Percentiles rank a stretch among this genome's conserved stretches.
These are phyloP conservation scores for Mythimna lalbum DNA, from an alignment of 2,888 invertebrate genomes.

Conservation along the genomic window DNA sequence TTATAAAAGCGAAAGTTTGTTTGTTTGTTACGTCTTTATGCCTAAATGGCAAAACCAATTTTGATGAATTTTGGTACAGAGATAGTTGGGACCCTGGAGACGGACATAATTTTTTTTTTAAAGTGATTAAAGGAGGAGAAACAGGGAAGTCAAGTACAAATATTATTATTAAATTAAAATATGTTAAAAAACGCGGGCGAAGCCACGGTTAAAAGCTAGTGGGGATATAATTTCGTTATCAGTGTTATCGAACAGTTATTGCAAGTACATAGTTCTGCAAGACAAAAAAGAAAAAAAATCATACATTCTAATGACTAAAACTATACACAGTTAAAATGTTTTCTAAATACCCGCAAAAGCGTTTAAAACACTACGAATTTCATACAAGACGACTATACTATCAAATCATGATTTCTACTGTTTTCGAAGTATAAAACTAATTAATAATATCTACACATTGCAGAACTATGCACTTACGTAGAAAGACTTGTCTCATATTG, in stretches of 20 bases:
- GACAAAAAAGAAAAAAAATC: background rate
- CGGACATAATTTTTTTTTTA: too few species aligned
- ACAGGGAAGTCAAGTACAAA: too few species aligned
- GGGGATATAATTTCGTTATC: background rate
- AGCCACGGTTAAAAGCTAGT: too few species aligned
- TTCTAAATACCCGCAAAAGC: slow-evolving; percentile 20
- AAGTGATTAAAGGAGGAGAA: too few species aligned
- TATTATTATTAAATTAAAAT: too few species aligned
- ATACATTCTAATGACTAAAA: background rate
- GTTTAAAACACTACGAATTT: background rate
- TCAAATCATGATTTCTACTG: slow-evolving; percentile 13
- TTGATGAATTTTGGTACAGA: too few species aligned
- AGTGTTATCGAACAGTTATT: background rate
- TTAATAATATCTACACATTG: slow-evolving; percentile 67
- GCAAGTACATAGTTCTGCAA: slow-evolving; percentile 51
- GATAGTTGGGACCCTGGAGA: too few species aligned
- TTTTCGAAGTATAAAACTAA: slow-evolving; percentile 7
- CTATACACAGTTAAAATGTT: too few species aligned
- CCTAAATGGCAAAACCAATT: too few species aligned
- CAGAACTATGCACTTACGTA: slow-evolving; percentile 90
- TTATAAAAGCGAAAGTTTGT: too few species aligned
- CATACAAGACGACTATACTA: background rate
- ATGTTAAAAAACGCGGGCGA: too few species aligned
- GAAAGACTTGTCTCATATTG: slow-evolving; percentile 56
- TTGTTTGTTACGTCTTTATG: too few species aligned